Evolutionary conservation across 2,888 invertebrate species (phyloP).

Genomic region (Drosophila eohydei): DNA sequence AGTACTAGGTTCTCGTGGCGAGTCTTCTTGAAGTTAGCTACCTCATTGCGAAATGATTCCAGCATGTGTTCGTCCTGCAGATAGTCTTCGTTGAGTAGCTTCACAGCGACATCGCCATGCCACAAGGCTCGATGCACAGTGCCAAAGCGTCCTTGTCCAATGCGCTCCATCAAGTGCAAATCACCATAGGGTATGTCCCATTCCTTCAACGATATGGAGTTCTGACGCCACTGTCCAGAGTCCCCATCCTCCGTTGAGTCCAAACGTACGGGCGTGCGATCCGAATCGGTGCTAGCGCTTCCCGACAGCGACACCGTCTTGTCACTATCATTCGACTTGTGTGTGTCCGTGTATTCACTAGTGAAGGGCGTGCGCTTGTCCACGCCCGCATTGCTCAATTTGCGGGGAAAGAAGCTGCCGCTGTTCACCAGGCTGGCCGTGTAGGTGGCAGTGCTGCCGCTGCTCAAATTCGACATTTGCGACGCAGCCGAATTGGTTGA

Average conservation of each 20-base stretch:
- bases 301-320: constrained; percentile 90
- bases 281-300: constrained; percentile 92
- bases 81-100: constrained; percentile 96
- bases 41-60: constrained; percentile 97
- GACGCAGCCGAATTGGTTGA: constrained; percentile 58
- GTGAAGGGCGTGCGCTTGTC: constrained; percentile 81
- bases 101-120: constrained; percentile 99
- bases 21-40: constrained; percentile 98
- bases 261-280: constrained; percentile 91
- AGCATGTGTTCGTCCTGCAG: constrained; percentile 94
- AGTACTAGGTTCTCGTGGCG: constrained; percentile 99
- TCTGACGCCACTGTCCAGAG: constrained; percentile 90
- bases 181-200: constrained; percentile 99
- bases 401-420: constrained; percentile 85
- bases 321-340: constrained; percentile 88
- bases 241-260: constrained; percentile 93
- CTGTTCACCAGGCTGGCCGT: constrained; percentile 66
- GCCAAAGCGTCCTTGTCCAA: constrained; percentile 97
- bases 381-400: constrained; percentile 84
- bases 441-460: constrained; percentile 54
- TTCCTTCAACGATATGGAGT: constrained; percentile 95
- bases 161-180: constrained; percentile 92
- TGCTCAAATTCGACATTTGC: constrained; percentile 47
- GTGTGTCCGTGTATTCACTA: constrained; percentile 86
- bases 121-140: constrained; percentile 97